A percentile compares a stretch with the other conserved stretches of the same genome.
Conservation (phyloP, 1,140 invertebrate genomes). For the Drosophila trapezifrons region DNA sequence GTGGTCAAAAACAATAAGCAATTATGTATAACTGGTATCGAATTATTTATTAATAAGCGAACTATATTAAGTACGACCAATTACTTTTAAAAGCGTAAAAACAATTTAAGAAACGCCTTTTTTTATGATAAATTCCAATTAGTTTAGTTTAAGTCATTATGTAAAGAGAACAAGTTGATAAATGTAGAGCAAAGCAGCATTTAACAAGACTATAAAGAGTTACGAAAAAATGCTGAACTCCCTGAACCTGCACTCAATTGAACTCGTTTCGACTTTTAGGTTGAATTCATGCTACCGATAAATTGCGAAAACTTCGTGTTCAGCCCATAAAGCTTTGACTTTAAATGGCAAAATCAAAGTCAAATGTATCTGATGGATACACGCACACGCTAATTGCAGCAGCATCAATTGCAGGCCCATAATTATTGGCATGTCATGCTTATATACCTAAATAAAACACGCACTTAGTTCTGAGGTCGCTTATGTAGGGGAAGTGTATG, state of each 20-base stretch:
- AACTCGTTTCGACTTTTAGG: slow-evolving; percentile 6
- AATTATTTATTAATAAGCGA: too few species aligned
- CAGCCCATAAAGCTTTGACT: slow-evolving; percentile 22
- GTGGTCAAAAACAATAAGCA: too few species aligned
- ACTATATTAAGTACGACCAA: too few species aligned
- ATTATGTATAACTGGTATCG: too few species aligned
- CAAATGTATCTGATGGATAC: slow-evolving; percentile 43
- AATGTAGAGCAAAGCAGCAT: neutral
- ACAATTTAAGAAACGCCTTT: too few species aligned
- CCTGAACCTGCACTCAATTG: slow-evolving; percentile 10
- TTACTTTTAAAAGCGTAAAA: too few species aligned
- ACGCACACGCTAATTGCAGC: slow-evolving; percentile 35
- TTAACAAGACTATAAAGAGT: too few species aligned
- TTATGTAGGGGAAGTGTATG: slow-evolving; percentile 1
- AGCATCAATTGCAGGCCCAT: slow-evolving; percentile 24
- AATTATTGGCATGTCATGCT: slow-evolving; percentile 16
- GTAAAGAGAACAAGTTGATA: neutral
- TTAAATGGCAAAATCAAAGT: slow-evolving; percentile 50
- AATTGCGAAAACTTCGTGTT: slow-evolving; percentile 10
- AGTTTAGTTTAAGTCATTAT: too few species aligned
- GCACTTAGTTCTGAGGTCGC: slow-evolving; percentile 9
- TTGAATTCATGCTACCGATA: slow-evolving; percentile 1
- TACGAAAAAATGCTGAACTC: neutral
- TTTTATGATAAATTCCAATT: too few species aligned
- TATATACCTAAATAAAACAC: slow-evolving; percentile 17